Evolutionary conservation across 2,797 vertebrate genomes (phyloP).

Genomic region (Falco cherrug): DNA sequence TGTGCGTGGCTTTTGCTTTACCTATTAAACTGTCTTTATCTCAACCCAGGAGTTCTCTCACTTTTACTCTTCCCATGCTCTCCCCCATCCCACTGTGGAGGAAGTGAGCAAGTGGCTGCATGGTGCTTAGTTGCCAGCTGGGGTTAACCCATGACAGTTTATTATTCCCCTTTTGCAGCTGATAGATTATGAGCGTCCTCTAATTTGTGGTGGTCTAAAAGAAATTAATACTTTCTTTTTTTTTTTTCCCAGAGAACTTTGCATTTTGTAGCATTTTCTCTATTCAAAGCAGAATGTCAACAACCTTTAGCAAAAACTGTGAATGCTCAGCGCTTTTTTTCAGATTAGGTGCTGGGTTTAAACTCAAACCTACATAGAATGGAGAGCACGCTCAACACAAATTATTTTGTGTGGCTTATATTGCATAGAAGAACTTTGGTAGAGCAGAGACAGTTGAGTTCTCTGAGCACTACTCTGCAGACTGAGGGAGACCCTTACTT

Average conservation of each 20-base stretch:
- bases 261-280: neutral
- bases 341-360: neutral
- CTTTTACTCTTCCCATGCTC: too few species aligned
- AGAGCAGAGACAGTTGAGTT: neutral
- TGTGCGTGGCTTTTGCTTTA: too few species aligned
- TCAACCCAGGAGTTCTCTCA: too few species aligned
- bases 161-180: too few species aligned
- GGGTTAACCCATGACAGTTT: too few species aligned
- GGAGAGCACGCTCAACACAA: neutral
- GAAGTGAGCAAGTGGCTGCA: too few species aligned
- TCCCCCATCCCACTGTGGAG: too few species aligned
- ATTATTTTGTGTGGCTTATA: neutral
- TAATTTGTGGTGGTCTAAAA: too few species aligned
- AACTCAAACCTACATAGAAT: neutral
- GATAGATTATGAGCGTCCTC: too few species aligned
- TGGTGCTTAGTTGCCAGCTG: too few species aligned
- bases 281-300: neutral
- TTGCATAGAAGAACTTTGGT: neutral
- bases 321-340: neutral
- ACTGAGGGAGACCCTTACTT: rapidly evolving
- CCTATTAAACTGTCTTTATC: too few species aligned
- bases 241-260: neutral
- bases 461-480: neutral
- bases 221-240: too few species aligned
- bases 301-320: neutral